Conservation (phyloP, 2,888 invertebrate genomes). For the Diarsia rubi region DNA sequence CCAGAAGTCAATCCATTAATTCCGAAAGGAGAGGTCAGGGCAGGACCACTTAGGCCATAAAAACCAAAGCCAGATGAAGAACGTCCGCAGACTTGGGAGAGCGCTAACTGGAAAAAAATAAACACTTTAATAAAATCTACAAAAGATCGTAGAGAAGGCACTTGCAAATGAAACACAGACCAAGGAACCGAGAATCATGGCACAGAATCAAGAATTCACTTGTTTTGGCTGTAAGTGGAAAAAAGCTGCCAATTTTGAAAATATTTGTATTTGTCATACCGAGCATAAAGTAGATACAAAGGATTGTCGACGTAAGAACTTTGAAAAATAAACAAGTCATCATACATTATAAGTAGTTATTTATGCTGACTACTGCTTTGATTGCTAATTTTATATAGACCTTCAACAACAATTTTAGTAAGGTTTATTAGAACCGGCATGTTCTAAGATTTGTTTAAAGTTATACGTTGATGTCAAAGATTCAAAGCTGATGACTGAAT, state of each 20-base stretch:
- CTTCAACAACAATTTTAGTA: background rate
- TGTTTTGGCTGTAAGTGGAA: background rate
- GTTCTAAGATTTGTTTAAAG: background rate
- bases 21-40: background rate
- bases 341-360: background rate
- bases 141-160: background rate
- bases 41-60: constrained; percentile 21
- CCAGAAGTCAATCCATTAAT: background rate
- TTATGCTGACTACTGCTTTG: background rate
- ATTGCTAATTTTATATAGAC: background rate
- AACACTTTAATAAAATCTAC: background rate
- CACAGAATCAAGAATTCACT: background rate
- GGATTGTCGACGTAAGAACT: background rate
- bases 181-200: background rate
- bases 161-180: background rate
- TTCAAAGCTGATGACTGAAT: background rate
- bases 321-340: background rate
- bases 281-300: background rate
- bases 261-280: background rate
- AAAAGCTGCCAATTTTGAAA: background rate
- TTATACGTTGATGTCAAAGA: background rate
- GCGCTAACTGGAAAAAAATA: constrained; percentile 44
- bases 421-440: background rate
- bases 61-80: constrained; percentile 8
- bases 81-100: constrained; percentile 42